Evolutionary conservation across 2,113 vertebrate genomes (phyloP).

Genomic region (Passer montanus): DNA sequence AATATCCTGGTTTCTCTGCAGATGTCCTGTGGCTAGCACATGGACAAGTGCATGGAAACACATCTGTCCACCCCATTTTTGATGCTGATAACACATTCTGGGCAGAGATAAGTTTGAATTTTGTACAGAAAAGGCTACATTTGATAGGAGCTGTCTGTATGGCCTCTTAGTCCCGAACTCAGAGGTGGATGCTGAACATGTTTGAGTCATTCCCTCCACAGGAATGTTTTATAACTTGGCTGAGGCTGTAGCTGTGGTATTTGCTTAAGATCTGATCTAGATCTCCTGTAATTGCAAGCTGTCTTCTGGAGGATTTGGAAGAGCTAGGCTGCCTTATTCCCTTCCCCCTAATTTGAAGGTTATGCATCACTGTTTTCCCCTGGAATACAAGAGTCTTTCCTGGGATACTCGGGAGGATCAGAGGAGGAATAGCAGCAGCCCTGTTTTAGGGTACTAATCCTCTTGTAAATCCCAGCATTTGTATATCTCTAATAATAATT

Average conservation of each 20-base stretch:
- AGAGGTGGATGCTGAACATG: neutral
- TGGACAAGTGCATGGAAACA: neutral
- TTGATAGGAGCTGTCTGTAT: neutral
- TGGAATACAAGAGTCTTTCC: neutral
- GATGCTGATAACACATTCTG: neutral
- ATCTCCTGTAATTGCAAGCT: neutral
- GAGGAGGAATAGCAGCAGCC: neutral
- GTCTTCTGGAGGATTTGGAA: neutral
- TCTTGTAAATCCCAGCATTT: neutral
- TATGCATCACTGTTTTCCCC: neutral
- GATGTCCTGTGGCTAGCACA: neutral
- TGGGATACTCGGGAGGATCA: neutral
- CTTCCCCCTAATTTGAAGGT: neutral
- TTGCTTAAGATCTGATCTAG: neutral
- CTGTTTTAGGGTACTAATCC: slow-evolving; percentile 6
- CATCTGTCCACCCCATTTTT: neutral
- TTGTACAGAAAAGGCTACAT: neutral
- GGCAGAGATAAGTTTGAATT: neutral
- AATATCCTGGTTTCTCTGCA: neutral
- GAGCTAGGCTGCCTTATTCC: neutral
- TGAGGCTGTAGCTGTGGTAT: neutral
- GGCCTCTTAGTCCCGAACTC: neutral
- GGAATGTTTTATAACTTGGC: neutral
- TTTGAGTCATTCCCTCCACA: neutral
- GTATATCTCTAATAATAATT: neutral